These are phyloP conservation scores for Nomada fabriciana DNA, from an alignment of 2,888 invertebrate genomes.

Conservation along the genomic window DNA sequence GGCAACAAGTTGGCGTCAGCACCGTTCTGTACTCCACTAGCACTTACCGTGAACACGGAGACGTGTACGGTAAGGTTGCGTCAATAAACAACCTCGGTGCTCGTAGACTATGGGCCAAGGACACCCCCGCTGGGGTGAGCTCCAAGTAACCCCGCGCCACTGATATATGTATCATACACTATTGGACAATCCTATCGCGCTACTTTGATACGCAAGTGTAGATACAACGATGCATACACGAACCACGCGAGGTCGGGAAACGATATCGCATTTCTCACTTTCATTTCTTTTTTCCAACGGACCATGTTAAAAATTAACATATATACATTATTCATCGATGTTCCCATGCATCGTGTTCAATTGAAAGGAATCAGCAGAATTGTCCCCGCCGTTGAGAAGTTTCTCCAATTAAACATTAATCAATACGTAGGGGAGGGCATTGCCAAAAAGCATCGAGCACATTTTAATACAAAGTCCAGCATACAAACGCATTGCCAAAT, in stretches of 20 bases:
- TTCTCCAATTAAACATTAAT: not conserved
- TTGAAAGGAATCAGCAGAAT: too few relatives aligned
- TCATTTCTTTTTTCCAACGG: not conserved
- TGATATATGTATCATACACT: conserved; percentile 25
- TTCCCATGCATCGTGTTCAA: not conserved
- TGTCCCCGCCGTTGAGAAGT: not conserved
- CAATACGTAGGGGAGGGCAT: not conserved
- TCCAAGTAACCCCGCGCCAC: conserved; percentile 26
- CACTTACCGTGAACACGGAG: conserved; percentile 48
- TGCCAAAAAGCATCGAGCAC: not conserved
- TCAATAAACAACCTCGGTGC: conserved; percentile 59
- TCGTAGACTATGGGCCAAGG: conserved; percentile 67
- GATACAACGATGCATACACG: conserved; percentile 2
- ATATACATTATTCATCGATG: not conserved
- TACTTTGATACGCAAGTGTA: conserved; percentile 22
- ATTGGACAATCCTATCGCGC: conserved; percentile 45
- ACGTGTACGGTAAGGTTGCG: conserved; percentile 52
- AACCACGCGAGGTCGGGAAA: not conserved
- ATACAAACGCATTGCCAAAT: not conserved
- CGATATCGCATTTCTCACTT: conserved; percentile 2
- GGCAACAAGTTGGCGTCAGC: conserved; percentile 76
- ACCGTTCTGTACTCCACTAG: conserved; percentile 55
- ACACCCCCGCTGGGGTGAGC: conserved; percentile 53
- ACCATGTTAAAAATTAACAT: not conserved
- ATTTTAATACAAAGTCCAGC: not conserved